phyloP scores from a whole-genome alignment of 2,888 invertebrate genomes.

The Meteorus cinctellus region DNA sequence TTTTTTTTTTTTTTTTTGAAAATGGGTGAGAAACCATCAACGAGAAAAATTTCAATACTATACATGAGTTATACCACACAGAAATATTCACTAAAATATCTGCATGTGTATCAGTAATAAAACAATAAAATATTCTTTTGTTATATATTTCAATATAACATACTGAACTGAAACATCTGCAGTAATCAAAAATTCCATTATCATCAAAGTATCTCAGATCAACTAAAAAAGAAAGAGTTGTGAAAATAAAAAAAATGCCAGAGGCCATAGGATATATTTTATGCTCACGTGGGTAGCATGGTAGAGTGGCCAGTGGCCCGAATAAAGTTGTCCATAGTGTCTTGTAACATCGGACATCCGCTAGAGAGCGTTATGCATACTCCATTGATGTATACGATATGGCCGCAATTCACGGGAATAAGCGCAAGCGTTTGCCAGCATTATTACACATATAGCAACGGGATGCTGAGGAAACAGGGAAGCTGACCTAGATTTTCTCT shows the following conservation, averaged over 20 bases:
- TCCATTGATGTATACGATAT: constrained; percentile 56
- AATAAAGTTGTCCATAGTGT: constrained; percentile 45
- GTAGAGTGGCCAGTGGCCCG: constrained; percentile 46
- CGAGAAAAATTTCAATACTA: no score
- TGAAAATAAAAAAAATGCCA: constrained; percentile 3
- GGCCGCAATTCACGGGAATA: constrained; percentile 53
- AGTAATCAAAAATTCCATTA: constrained; percentile 16
- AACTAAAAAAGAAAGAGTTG: neutral
- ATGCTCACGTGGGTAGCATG: constrained; percentile 35
- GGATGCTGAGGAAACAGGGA: constrained; percentile 53
- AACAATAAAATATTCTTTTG: no score
- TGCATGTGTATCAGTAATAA: no score
- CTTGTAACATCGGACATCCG: constrained; percentile 48
- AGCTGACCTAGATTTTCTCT: constrained; percentile 63
- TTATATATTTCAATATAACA: no score
- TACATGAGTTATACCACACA: no score
- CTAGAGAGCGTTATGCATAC: constrained; percentile 52
- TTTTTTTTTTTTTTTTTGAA: no score
- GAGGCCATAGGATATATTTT: constrained; percentile 16
- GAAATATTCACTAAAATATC: no score
- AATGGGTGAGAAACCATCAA: no score
- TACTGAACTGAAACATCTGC: neutral
- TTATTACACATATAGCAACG: constrained; percentile 26
- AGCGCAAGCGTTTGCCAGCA: constrained; percentile 49
- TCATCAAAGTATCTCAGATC: neutral